Conservation (phyloP, 2,888 invertebrate species). For the Dicycla oo region DNA sequence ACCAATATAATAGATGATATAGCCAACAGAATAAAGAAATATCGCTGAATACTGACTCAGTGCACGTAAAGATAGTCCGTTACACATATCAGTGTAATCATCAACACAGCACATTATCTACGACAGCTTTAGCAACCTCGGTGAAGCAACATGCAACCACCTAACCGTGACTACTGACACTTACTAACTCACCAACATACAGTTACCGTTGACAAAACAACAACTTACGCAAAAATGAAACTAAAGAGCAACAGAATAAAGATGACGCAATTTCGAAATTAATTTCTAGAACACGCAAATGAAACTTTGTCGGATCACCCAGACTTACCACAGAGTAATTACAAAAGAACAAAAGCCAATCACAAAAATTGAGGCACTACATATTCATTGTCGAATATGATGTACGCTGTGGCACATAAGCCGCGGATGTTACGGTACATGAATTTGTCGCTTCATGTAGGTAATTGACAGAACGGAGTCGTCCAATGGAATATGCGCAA, state of each 20-base stretch:
- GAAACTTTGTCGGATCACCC: conserved; percentile 40
- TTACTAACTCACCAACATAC: conserved; percentile 71
- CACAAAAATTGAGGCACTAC: conserved; percentile 51
- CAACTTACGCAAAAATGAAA: conserved; percentile 19
- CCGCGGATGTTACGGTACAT: conserved; percentile 69
- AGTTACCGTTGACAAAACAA: conserved; percentile 57
- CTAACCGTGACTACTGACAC: conserved; percentile 86
- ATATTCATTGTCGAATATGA: conserved; percentile 32
- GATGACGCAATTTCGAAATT: conserved; percentile 42
- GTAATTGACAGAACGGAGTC: conserved; percentile 73
- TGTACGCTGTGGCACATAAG: conserved; percentile 59
- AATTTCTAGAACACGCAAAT: conserved; percentile 41
- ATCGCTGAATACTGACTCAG: conserved; percentile 65
- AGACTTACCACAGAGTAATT: conserved; percentile 64
- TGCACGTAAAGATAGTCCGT: conserved; percentile 83
- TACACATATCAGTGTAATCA: conserved; percentile 84
- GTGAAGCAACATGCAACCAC: conserved; percentile 81
- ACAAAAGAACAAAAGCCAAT: conserved; percentile 60
- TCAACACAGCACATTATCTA: conserved; percentile 78
- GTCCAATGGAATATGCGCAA: conserved; percentile 74
- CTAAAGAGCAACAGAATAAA: conserved; percentile 41
- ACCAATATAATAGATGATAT: conserved; percentile 63
- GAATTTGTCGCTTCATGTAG: conserved; percentile 80
- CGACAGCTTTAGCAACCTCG: conserved; percentile 86
- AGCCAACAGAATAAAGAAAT: conserved; percentile 55